Evolutionary conservation across 2,113 vertebrate species (phyloP).

Genomic region (Melierax canorus): DNA sequence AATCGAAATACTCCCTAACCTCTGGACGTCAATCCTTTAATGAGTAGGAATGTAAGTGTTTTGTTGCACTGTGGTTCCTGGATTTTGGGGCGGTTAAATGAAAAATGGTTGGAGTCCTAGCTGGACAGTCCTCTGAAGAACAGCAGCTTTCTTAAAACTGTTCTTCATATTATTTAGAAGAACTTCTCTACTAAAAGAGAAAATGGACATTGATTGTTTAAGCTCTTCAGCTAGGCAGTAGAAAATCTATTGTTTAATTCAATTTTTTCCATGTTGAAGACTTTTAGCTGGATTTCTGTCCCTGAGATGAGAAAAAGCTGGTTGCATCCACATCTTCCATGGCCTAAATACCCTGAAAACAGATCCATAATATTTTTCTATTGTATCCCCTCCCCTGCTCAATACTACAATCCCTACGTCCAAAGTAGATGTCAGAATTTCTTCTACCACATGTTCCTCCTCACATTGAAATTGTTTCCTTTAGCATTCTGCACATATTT

Average conservation of each 20-base stretch:
- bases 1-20: no score
- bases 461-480: not conserved
- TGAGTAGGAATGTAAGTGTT: not conserved
- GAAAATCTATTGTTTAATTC: not conserved
- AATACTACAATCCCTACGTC: not conserved
- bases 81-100: not conserved
- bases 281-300: not conserved
- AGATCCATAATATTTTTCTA: no score
- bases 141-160: not conserved
- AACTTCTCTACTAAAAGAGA: not conserved
- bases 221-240: not conserved
- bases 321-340: not conserved
- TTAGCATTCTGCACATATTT: not conserved
- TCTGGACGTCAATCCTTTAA: not conserved
- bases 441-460: not conserved
- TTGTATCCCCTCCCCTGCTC: not conserved
- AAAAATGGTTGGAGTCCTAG: not conserved
- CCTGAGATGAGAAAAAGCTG: not conserved
- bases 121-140: not conserved
- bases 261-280: not conserved
- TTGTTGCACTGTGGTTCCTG: not conserved
- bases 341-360: not conserved
- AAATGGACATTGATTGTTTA: not conserved
- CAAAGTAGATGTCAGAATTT: not conserved
- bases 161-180: not conserved